These are phyloP conservation scores for Euproctis similis DNA, from an alignment of 2,888 invertebrate species.

Conservation along the genomic window DNA sequence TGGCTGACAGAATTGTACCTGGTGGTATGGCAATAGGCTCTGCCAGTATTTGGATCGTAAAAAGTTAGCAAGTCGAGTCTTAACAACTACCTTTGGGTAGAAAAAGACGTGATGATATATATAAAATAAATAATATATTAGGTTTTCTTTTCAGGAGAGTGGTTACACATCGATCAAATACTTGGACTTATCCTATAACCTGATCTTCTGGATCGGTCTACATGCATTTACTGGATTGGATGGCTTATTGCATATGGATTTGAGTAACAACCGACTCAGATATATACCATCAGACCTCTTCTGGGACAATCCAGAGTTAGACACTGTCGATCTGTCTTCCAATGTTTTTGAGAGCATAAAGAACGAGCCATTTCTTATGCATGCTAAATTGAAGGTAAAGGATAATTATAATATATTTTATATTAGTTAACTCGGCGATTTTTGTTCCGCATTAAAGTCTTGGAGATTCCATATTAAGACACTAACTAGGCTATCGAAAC, in stretches of 20 bases:
- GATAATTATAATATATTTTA: too few relatives aligned
- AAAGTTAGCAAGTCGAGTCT: too few relatives aligned
- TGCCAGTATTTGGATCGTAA: background rate
- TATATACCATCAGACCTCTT: constrained; percentile 74
- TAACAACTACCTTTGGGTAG: too few relatives aligned
- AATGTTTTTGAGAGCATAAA: constrained; percentile 77
- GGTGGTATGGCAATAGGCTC: too few relatives aligned
- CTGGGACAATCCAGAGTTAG: constrained; percentile 68
- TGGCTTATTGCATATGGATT: constrained; percentile 69
- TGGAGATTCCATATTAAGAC: too few relatives aligned
- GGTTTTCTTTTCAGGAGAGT: constrained; percentile 53
- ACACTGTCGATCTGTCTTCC: constrained; percentile 75
- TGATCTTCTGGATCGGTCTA: constrained; percentile 77
- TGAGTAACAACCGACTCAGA: constrained; percentile 78
- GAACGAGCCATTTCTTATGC: constrained; percentile 74
- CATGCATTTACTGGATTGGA: constrained; percentile 75
- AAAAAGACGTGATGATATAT: too few relatives aligned
- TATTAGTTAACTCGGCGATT: too few relatives aligned
- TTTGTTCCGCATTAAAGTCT: too few relatives aligned
- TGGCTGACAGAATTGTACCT: too few relatives aligned
- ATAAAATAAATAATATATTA: background rate
- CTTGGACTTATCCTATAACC: constrained; percentile 75
- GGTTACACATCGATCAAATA: constrained; percentile 64
- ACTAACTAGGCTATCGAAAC: too few relatives aligned
- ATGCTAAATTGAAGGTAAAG: constrained; percentile 70